phyloP scores from a whole-genome alignment of 2,888 invertebrate genomes.

The Dryococelus australis region DNA sequence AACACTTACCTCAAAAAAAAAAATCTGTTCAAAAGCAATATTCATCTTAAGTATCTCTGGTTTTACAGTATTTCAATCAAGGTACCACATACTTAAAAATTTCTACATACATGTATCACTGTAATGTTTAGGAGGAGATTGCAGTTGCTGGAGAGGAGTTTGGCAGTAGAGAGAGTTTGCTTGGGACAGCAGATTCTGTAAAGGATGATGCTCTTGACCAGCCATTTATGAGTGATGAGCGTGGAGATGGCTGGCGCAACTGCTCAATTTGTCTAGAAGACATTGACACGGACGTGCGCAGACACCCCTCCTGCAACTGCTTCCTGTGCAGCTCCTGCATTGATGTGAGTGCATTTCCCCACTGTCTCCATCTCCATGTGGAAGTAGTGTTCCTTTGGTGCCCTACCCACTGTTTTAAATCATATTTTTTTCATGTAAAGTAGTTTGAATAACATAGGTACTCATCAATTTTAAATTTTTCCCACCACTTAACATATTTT shows the following conservation, averaged over 20 bases:
- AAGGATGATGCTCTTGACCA: neutral
- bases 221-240: slow-evolving; percentile 42
- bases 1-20: too few relatives aligned
- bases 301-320: slow-evolving; percentile 65
- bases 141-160: neutral
- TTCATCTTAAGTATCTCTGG: too few relatives aligned
- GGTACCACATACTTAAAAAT: too few relatives aligned
- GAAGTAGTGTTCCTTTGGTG: neutral
- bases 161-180: neutral
- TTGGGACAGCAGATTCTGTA: neutral
- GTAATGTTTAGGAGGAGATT: neutral
- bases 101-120: too few relatives aligned
- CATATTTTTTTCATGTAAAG: too few relatives aligned
- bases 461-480: too few relatives aligned
- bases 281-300: slow-evolving; percentile 62
- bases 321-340: slow-evolving; percentile 66
- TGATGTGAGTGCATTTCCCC: slow-evolving; percentile 63
- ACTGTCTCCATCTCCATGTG: too few relatives aligned
- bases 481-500: too few relatives aligned
- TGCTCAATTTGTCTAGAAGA: slow-evolving; percentile 71
- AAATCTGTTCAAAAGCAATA: too few relatives aligned
- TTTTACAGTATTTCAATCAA: too few relatives aligned
- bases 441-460: too few relatives aligned
- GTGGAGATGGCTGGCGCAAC: slow-evolving; percentile 53
- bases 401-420: neutral